Conservation (phyloP, 2,113 vertebrate genomes). For the Zosterops pallidus region DNA sequence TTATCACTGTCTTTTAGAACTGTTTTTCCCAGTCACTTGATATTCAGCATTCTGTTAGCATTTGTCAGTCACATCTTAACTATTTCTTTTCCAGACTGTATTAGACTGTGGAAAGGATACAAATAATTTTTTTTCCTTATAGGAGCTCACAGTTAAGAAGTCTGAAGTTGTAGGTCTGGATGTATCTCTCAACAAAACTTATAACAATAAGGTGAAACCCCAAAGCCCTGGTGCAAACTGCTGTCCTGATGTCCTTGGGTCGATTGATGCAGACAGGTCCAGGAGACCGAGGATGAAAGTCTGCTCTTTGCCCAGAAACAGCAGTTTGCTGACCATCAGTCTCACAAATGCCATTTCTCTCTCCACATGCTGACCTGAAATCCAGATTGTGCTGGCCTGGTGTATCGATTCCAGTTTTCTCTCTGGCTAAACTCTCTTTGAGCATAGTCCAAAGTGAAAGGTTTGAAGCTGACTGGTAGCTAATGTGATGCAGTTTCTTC, state of each 20-base stretch:
- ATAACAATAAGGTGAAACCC: background rate
- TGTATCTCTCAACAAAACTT: background rate
- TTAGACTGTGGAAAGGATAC: background rate
- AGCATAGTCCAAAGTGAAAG: conserved; percentile 10
- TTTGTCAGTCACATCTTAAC: background rate
- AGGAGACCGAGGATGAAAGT: background rate
- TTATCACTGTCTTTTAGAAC: background rate
- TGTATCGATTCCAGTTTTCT: conserved; percentile 26
- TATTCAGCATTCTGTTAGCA: background rate
- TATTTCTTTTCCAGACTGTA: background rate
- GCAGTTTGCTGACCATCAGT: background rate
- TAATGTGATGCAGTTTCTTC: conserved; percentile 26
- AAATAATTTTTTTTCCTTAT: background rate
- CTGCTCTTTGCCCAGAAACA: background rate
- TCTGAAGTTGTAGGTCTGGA: background rate
- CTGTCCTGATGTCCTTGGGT: background rate
- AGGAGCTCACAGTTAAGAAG: background rate
- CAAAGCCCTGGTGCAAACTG: background rate
- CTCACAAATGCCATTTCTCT: conserved; percentile 4
- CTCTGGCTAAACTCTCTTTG: background rate
- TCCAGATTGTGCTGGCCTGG: conserved; percentile 22
- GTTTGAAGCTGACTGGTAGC: conserved; percentile 1
- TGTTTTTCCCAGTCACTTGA: background rate
- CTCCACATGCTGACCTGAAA: conserved; percentile 17
- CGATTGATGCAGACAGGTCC: background rate